Evolutionary conservation across 2,797 vertebrate species (phyloP).

Genomic region (Micropoecilia bifurca): DNA sequence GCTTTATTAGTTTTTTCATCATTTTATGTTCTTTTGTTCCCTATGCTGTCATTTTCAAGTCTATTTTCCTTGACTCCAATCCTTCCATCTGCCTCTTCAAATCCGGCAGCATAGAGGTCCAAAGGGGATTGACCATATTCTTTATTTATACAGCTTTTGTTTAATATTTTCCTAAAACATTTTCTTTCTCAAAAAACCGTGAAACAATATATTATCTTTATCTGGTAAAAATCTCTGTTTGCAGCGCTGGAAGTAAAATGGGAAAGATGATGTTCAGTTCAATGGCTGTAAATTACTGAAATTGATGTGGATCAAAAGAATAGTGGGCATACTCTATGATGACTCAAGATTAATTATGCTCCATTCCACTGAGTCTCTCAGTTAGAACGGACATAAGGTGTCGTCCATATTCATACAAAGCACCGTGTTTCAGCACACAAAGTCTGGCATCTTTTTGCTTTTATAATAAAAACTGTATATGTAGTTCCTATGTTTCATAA

Average conservation of each 20-base stretch:
- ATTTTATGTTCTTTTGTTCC: not conserved
- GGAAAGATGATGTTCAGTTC: not conserved
- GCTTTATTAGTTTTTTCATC: not conserved
- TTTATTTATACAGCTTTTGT: not conserved
- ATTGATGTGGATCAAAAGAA: slow-evolving; percentile 8
- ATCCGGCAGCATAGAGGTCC: not conserved
- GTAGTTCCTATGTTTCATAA: slow-evolving; percentile 4
- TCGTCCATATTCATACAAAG: not conserved
- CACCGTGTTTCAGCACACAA: no score
- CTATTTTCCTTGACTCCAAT: not conserved
- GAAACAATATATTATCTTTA: not conserved
- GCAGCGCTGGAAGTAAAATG: not conserved
- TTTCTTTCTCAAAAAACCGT: not conserved
- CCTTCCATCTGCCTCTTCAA: not conserved
- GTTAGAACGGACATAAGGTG: not conserved
- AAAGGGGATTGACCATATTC: not conserved
- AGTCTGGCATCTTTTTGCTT: not conserved
- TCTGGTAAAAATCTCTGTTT: not conserved
- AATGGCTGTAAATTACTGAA: not conserved
- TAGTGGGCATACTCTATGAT: not conserved
- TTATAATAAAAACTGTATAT: not conserved
- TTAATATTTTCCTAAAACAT: not conserved
- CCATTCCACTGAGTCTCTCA: not conserved
- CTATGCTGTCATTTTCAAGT: not conserved
- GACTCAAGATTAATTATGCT: not conserved